Evolutionary conservation across 2,888 invertebrate genomes (phyloP).

Genomic region (Sphaerophoria taeniata): DNA sequence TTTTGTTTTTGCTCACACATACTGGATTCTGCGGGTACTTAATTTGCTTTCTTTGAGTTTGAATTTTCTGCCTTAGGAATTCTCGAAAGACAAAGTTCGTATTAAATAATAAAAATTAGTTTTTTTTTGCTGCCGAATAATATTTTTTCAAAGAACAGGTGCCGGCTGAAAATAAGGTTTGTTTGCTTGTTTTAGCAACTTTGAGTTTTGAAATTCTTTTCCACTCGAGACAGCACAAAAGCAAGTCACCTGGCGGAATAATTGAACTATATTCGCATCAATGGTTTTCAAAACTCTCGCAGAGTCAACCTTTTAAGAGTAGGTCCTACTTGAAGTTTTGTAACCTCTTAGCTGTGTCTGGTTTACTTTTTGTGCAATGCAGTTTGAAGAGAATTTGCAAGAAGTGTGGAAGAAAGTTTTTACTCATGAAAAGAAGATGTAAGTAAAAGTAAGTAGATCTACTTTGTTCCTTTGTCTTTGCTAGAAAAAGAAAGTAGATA

Average conservation of each 20-base stretch:
- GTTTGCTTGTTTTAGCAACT: too few species aligned
- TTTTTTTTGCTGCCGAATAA: too few species aligned
- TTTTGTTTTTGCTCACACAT: background rate
- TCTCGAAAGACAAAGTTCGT: slow-evolving; percentile 6
- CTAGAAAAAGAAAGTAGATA: background rate
- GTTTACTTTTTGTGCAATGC: background rate
- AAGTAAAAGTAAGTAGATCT: background rate
- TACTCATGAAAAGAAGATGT: slow-evolving; percentile 1
- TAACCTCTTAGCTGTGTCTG: slow-evolving; percentile 30
- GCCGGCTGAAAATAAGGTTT: too few species aligned
- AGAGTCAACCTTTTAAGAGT: slow-evolving; percentile 19
- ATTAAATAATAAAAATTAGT: too few species aligned
- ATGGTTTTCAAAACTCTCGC: slow-evolving; percentile 18
- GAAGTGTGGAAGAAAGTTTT: slow-evolving; percentile 12
- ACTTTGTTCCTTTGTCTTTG: background rate
- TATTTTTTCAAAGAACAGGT: too few species aligned
- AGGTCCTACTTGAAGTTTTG: slow-evolving; percentile 14
- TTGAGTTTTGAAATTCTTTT: too few species aligned
- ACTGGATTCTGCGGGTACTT: background rate
- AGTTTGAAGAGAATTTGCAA: background rate
- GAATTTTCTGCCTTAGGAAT: background rate
- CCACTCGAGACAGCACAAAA: too few species aligned
- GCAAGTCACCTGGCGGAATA: too few species aligned
- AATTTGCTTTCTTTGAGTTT: slow-evolving; percentile 1
- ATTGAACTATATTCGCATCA: slow-evolving; percentile 33